phyloP scores from a whole-genome alignment of 64 coral and sea anemone species.

The Exaiptasia diaphana region DNA sequence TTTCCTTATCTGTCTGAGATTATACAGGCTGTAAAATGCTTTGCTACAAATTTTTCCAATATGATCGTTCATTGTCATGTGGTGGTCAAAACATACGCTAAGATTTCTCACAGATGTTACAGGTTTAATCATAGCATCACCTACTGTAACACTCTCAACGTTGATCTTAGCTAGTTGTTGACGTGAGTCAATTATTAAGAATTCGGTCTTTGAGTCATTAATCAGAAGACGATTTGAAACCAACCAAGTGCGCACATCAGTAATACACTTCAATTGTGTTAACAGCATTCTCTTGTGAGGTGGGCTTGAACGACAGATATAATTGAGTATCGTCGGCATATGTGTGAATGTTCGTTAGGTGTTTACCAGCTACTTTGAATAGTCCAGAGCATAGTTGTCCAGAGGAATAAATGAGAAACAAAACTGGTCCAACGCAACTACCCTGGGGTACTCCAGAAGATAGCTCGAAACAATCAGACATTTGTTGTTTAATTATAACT shows the following conservation, averaged over 20 bases:
- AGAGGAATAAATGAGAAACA: neutral
- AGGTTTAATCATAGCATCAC: slow-evolving; percentile 28
- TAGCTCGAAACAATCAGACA: neutral
- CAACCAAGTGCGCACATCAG: slow-evolving; percentile 18
- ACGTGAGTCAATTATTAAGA: neutral
- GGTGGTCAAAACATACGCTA: slow-evolving; percentile 12
- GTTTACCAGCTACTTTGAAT: slow-evolving; percentile 22
- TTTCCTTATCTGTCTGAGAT: slow-evolving; percentile 1
- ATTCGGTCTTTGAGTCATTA: slow-evolving; percentile 19
- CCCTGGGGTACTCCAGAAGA: neutral
- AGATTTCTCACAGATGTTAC: slow-evolving; percentile 14
- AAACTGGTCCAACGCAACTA: neutral
- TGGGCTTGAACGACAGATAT: slow-evolving; percentile 31
- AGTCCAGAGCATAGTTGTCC: neutral
- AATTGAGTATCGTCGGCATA: slow-evolving; percentile 26
- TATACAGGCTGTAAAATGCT: neutral
- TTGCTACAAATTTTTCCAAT: slow-evolving; percentile 32
- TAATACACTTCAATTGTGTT: slow-evolving; percentile 23
- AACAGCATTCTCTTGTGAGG: slow-evolving; percentile 23
- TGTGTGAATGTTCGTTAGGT: slow-evolving; percentile 8
- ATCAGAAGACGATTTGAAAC: slow-evolving; percentile 3
- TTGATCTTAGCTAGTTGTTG: slow-evolving; percentile 26
- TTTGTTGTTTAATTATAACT: slow-evolving; percentile 14
- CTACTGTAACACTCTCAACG: slow-evolving; percentile 17
- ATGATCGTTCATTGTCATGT: slow-evolving; percentile 20